phyloP scores from a whole-genome alignment of 2,888 invertebrate species.

The Formica aserva region DNA sequence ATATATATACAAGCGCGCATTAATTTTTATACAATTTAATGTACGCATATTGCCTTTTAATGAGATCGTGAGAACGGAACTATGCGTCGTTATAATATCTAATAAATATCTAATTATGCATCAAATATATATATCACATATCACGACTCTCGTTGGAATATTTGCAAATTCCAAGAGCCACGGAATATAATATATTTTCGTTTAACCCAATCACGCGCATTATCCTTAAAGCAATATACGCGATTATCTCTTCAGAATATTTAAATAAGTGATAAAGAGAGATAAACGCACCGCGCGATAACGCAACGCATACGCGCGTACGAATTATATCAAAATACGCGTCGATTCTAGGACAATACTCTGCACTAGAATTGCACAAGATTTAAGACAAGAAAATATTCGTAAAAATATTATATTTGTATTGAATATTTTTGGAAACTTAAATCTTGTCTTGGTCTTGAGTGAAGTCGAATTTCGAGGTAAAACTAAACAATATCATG shows the following conservation, averaged over 20 bases:
- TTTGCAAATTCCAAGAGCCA: neutral
- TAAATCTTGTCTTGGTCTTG: no score
- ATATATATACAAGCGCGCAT: neutral
- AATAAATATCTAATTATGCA: constrained; percentile 20
- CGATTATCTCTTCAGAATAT: constrained; percentile 15
- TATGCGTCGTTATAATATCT: constrained; percentile 11
- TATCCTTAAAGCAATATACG: neutral
- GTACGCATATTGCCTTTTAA: neutral
- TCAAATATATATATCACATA: neutral
- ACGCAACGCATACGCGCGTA: neutral
- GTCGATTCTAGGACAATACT: constrained; percentile 12
- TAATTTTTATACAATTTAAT: constrained; percentile 15
- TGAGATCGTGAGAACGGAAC: constrained; percentile 6
- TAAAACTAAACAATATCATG: no score
- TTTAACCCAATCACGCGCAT: neutral
- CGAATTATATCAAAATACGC: neutral
- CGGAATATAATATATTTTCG: constrained; percentile 18
- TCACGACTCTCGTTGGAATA: neutral
- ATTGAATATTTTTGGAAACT: no score
- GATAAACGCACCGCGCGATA: constrained; percentile 17
- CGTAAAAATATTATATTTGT: no score
- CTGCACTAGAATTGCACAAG: neutral
- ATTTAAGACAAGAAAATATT: no score
- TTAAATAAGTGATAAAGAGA: neutral
- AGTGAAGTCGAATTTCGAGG: no score